These are phyloP conservation scores for Corvus hawaiiensis DNA, from an alignment of 2,113 vertebrate species.

Conservation along the genomic window DNA sequence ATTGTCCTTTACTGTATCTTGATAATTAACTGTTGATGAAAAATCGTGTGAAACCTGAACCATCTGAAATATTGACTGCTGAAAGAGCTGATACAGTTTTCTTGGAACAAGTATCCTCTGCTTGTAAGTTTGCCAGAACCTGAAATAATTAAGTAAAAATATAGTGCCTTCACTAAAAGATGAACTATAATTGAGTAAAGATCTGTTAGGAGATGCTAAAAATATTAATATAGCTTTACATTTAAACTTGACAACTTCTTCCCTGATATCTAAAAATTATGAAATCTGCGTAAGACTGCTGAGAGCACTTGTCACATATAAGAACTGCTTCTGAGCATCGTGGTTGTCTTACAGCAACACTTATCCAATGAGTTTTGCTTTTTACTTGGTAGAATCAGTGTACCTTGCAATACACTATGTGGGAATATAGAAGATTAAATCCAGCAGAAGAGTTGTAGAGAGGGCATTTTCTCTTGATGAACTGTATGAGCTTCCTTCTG, in stretches of 20 bases:
- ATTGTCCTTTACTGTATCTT: not conserved
- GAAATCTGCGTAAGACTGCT: not conserved
- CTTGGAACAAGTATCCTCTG: conserved; percentile 10
- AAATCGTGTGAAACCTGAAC: not conserved
- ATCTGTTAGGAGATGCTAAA: conserved; percentile 14
- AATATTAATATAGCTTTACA: conserved; percentile 11
- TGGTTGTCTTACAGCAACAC: not conserved
- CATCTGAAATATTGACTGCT: conserved; percentile 26
- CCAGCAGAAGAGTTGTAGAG: not conserved
- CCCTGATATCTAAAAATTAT: not conserved
- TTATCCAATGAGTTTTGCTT: not conserved
- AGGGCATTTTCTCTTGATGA: not conserved
- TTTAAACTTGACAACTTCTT: conserved; percentile 1
- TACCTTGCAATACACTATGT: not conserved
- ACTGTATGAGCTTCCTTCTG: not conserved
- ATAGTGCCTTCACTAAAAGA: conserved; percentile 33
- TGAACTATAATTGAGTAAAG: conserved; percentile 43
- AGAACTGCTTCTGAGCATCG: not conserved
- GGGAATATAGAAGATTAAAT: not conserved
- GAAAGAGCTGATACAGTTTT: conserved; percentile 5
- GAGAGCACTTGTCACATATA: not conserved
- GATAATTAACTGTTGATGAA: not conserved
- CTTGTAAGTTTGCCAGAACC: conserved; percentile 4
- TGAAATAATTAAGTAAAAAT: conserved; percentile 44
- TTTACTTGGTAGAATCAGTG: not conserved